These are phyloP conservation scores for Anas acuta DNA, from an alignment of 2,797 vertebrate species.

Conservation along the genomic window DNA sequence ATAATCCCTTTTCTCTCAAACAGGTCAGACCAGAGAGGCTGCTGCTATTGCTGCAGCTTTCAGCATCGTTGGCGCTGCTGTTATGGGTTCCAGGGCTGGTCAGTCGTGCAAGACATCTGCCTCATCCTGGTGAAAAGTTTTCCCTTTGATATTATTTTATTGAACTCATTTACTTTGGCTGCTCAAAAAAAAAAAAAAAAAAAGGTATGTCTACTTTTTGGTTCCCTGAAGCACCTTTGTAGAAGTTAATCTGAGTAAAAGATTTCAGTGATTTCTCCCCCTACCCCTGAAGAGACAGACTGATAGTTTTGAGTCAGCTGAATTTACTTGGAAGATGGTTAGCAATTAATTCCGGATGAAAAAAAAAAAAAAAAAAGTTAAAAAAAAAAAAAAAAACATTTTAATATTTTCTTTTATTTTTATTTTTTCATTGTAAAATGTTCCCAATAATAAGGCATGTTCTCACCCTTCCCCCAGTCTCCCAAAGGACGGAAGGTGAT, in stretches of 20 bases:
- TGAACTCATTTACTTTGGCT: background rate
- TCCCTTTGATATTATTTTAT: constrained; percentile 21
- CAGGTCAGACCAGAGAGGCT: background rate
- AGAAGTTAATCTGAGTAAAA: background rate
- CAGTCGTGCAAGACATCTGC: background rate
- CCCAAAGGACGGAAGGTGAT: background rate
- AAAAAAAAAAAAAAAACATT: background rate
- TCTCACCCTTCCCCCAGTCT: background rate
- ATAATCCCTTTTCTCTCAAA: constrained; percentile 41
- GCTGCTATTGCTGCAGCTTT: constrained; percentile 16
- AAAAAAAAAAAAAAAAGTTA: background rate
- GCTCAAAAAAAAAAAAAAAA: background rate
- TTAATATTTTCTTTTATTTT: background rate
- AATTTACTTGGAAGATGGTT: background rate
- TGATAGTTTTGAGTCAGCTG: background rate
- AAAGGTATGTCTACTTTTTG: background rate
- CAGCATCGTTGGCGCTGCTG: background rate
- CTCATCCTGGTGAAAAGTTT: background rate
- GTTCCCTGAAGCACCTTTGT: background rate
- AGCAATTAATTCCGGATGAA: background rate
- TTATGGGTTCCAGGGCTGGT: background rate
- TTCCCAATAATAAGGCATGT: background rate
- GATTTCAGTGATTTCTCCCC: background rate
- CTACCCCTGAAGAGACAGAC: background rate
- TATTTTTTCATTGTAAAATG: background rate